phyloP scores from a whole-genome alignment of 1,140 invertebrate genomes.

The Drosophila repletoides region DNA sequence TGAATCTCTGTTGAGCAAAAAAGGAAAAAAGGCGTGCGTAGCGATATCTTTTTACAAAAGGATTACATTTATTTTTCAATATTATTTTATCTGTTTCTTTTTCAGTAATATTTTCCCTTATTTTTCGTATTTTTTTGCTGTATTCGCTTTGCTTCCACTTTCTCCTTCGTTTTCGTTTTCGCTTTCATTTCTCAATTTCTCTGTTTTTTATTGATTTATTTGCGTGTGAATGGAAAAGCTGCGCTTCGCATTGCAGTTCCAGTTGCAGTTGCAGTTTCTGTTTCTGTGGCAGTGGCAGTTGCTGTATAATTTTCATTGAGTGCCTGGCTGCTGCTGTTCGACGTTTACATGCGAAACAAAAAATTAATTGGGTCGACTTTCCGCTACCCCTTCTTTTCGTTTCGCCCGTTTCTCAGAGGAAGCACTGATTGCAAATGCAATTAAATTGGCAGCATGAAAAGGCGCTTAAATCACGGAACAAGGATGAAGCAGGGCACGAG shows the following conservation, averaged over 20 bases:
- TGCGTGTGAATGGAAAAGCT: slow-evolving; percentile 18
- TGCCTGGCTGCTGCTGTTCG: slow-evolving; percentile 15
- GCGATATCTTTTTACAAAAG: too few species aligned
- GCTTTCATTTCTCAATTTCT: slow-evolving; percentile 6
- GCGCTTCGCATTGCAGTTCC: too few species aligned
- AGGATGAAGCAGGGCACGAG: not conserved
- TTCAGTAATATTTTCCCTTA: too few species aligned
- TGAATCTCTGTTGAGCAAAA: too few species aligned
- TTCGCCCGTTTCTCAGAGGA: not conserved
- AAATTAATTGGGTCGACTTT: slow-evolving; percentile 43
- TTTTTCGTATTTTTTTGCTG: not conserved
- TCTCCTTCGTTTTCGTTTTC: slow-evolving; percentile 8
- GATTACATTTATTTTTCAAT: too few species aligned
- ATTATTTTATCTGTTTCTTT: not conserved
- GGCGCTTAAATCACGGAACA: slow-evolving; percentile 30
- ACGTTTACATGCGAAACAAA: slow-evolving; percentile 12
- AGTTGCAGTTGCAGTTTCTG: too few species aligned
- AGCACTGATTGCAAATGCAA: slow-evolving; percentile 44
- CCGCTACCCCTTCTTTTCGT: not conserved
- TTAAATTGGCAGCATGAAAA: slow-evolving; percentile 41
- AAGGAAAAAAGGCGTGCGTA: too few species aligned
- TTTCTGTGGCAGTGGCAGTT: too few species aligned
- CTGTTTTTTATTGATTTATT: slow-evolving; percentile 26
- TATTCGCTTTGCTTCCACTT: not conserved
- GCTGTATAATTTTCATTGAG: slow-evolving; percentile 25